Base-by-base conservation (phyloP, 2,113 vertebrate genomes). In the Callorhinus ursinus region DNA sequence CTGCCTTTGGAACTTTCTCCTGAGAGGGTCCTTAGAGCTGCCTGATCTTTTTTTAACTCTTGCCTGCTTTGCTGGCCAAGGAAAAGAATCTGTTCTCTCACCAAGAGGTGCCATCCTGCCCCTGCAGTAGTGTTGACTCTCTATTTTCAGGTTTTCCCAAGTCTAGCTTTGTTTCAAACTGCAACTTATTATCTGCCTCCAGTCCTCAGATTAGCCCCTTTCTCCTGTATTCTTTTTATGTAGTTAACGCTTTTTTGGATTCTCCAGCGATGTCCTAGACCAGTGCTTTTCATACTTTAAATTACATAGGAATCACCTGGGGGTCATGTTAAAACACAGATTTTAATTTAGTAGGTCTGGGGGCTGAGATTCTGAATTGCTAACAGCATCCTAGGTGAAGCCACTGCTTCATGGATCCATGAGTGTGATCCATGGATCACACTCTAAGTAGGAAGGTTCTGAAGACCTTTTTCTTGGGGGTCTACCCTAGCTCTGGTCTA, bases 131-230 rank as follows among this genome's bases (percentile, higher is more conserved):
- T 67, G 80, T 65, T 86, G 46, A 14, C 39, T 76, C 3, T 89
- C 72, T 63, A 71, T 26, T 6, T 3, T 71, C 26, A 15, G 46
- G 77, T 90, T 82, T 90, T n/a, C 67, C 33, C 22, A 22, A 65
- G n/a, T 90, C 39, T 51, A 82, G 4, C 39, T 81, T 93, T 86
- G 61, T 16, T 76, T 95, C 65, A 67, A 95, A 93, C 16, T 84
- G 12, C 21, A 93, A 82, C n/a, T 93, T 59, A 90, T 93, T 57
- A 65, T 93, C 39, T 80, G 67, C 49, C 42, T 90, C 86, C 31
- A 90, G 21, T 28, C 46, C 90, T 72, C 46, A 36, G 28, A 90
- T 93, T 53, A 74, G 21, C 74, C 18, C 22, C 57, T 67, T 93
- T 39, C 46, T 71, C n/a, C 7, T 80, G 9, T 95, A 19, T 9